Conservation (phyloP, 1,140 invertebrate genomes). For the Drosophila miranda region DNA sequence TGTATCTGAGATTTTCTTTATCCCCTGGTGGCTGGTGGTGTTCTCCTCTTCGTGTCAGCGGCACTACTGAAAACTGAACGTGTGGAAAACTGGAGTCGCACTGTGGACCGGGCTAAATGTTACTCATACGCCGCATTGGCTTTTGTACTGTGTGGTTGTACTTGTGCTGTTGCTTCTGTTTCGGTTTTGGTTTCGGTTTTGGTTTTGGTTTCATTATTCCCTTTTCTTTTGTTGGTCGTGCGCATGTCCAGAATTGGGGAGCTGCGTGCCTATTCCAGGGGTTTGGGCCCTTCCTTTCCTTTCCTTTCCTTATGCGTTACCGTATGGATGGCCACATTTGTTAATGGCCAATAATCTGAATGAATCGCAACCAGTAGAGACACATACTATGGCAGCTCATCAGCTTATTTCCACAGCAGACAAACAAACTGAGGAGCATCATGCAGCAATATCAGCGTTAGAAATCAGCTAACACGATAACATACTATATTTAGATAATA, state of each 20-base stretch:
- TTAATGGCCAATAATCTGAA: constrained; percentile 31
- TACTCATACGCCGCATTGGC: constrained; percentile 73
- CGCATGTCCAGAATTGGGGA: constrained; percentile 60
- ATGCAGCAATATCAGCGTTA: constrained; percentile 12
- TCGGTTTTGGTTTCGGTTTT: constrained; percentile 32
- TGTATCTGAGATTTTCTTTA: constrained; percentile 7
- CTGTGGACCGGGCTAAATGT: constrained; percentile 56
- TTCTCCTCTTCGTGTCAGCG: constrained; percentile 21
- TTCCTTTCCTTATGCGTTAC: constrained; percentile 21
- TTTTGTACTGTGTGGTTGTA: constrained; percentile 42
- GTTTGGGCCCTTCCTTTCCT: neutral
- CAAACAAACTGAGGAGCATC: constrained; percentile 7
- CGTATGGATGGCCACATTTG: constrained; percentile 6
- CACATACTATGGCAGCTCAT: constrained; percentile 10
- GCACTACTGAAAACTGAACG: constrained; percentile 57
- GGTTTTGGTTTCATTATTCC: constrained; percentile 13
- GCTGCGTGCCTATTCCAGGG: constrained; percentile 35
- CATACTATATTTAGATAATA: constrained; percentile 18
- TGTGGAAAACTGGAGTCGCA: constrained; percentile 72
- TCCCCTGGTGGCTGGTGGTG: neutral
- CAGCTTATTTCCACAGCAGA: neutral
- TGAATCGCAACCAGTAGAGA: constrained; percentile 7
- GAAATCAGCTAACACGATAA: constrained; percentile 19
- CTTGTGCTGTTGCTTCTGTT: constrained; percentile 69
- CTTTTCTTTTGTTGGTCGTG: constrained; percentile 45